These are phyloP conservation scores for Parelbella ahira DNA, from an alignment of 2,888 invertebrate species.

Conservation along the genomic window DNA sequence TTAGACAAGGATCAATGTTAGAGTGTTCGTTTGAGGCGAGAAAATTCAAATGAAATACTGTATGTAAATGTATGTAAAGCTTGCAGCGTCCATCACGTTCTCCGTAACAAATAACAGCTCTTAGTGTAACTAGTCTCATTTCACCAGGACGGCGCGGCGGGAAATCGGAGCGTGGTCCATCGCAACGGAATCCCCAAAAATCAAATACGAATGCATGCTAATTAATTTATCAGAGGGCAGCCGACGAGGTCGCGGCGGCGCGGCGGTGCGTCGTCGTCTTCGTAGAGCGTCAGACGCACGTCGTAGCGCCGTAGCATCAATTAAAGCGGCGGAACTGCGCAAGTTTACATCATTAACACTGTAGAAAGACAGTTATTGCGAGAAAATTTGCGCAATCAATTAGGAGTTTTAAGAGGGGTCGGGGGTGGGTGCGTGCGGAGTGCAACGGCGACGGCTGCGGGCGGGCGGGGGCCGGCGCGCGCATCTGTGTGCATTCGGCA, in stretches of 20 bases:
- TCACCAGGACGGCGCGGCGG: conserved; percentile 9
- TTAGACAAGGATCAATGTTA: conserved; percentile 6
- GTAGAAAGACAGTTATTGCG: conserved; percentile 80
- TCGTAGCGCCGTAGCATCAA: conserved; percentile 54
- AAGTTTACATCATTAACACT: conserved; percentile 78
- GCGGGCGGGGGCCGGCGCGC: conserved; percentile 61
- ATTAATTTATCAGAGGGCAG: conserved; percentile 62
- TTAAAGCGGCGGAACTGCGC: conserved; percentile 68
- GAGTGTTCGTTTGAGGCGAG: conserved; percentile 1
- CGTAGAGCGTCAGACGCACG: conserved; percentile 30
- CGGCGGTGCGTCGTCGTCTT: conserved; percentile 39
- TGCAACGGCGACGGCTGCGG: conserved; percentile 59
- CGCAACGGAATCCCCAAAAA: conserved; percentile 41
- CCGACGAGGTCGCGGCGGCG: conserved; percentile 48
- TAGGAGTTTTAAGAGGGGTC: conserved; percentile 73
- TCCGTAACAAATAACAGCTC: conserved; percentile 21
- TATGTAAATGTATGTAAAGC: not conserved
- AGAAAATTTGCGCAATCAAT: conserved; percentile 80
- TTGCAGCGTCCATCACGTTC: conserved; percentile 17
- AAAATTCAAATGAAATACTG: conserved; percentile 11
- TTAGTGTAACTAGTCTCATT: conserved; percentile 18
- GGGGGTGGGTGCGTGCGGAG: conserved; percentile 65
- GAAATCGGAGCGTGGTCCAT: conserved; percentile 25
- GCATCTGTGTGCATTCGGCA: conserved; percentile 80
- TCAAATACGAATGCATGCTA: conserved; percentile 47